phyloP scores from a whole-genome alignment of 2,113 vertebrate genomes.

The Malaclemys terrapin region DNA sequence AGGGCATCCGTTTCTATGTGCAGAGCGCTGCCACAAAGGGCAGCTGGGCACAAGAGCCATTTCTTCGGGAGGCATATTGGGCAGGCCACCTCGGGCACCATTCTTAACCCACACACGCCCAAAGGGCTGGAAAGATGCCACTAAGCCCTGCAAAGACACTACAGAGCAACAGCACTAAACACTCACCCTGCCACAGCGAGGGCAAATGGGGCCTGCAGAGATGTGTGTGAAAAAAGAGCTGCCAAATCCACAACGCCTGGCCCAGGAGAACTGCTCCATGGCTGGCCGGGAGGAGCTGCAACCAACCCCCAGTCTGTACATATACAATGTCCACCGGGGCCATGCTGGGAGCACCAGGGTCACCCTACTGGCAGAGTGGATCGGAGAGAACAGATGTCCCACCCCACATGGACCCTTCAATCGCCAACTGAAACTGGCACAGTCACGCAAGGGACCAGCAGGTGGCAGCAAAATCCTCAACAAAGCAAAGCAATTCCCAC shows the following conservation, averaged over 20 bases:
- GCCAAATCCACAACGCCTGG: neutral
- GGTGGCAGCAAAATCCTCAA: neutral
- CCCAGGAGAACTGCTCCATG: no score
- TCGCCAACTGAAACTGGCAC: neutral
- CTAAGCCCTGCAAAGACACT: neutral
- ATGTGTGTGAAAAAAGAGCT: neutral
- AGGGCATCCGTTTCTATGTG: neutral
- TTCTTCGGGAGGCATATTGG: neutral
- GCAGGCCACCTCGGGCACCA: neutral
- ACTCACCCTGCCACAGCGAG: neutral
- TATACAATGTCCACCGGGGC: neutral
- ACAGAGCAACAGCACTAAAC: neutral
- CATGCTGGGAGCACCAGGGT: neutral
- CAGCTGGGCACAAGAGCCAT: neutral
- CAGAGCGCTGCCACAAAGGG: neutral
- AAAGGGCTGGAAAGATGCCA: neutral
- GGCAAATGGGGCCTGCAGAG: neutral
- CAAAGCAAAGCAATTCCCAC: neutral
- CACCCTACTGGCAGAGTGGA: neutral
- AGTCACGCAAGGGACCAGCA: neutral
- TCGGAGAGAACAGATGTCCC: neutral
- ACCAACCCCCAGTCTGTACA: neutral
- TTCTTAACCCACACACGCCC: neutral
- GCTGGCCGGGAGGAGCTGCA: neutral
- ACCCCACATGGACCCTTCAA: neutral